Evolutionary conservation across 2,797 vertebrate species (phyloP).

Genomic region (Melanitta fusca): DNA sequence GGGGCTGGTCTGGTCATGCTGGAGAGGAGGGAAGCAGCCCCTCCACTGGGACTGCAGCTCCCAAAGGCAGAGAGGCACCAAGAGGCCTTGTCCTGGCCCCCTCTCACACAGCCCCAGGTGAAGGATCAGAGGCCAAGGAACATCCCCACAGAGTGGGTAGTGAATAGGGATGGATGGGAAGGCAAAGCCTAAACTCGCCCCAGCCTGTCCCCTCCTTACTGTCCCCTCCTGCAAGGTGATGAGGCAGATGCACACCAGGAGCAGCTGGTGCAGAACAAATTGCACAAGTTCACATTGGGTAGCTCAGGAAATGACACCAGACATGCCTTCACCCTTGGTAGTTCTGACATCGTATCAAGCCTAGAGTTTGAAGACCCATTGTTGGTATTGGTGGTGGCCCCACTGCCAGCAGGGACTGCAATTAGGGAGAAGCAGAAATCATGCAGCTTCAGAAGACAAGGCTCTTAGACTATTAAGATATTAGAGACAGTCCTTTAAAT

Average conservation of each 20-base stretch:
- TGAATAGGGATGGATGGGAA: background rate
- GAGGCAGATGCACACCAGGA: rapidly evolving
- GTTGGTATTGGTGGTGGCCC: background rate
- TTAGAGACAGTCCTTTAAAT: background rate
- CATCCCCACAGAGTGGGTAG: background rate
- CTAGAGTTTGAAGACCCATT: background rate
- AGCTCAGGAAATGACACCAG: background rate
- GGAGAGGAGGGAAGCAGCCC: background rate
- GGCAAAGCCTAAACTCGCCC: background rate
- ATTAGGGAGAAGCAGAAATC: background rate
- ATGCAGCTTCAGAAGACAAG: background rate
- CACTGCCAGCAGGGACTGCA: background rate
- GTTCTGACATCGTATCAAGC: background rate
- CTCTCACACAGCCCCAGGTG: background rate
- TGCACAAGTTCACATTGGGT: background rate
- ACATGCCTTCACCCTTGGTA: background rate
- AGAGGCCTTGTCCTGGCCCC: no score
- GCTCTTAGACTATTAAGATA: background rate
- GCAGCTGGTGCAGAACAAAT: background rate
- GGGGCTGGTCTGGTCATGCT: background rate
- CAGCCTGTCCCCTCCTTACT: background rate
- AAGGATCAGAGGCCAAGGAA: background rate
- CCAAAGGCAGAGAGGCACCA: background rate
- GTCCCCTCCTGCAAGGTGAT: background rate
- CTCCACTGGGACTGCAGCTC: background rate